Evolutionary conservation across 2,888 invertebrate genomes (phyloP), one percentile per base, ranked within the genome.

Genomic region (Ophion obscuratus): DNA sequence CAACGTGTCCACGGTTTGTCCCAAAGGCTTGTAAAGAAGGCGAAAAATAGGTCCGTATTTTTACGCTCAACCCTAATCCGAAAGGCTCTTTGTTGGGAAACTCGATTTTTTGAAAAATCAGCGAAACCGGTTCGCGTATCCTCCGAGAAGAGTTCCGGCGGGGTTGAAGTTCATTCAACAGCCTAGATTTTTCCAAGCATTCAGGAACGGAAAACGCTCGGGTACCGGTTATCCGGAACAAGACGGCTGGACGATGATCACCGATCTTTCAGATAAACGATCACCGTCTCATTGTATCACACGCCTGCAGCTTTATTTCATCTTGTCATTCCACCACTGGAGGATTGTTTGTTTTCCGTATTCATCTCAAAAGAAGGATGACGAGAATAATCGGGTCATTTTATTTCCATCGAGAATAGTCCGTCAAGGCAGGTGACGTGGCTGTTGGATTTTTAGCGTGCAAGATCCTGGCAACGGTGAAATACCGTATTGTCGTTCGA

Each of bases 51-150:
- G 9, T 44, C n/a, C 24, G 61, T 47, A 47, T n/a, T 40, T 17
- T 40, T 44, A 10, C 20, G 24, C 44, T 44, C 4, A 7, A 36
- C 31, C 20, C 24, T 24, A 62, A 64, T 47, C 36, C 47, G 36
- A 44, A 47, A 66, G 47, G 66, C 44, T n/a, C 66, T 78, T 83
- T 78, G 77, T 83, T 67, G 59, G 83, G 59, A 71, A 83, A 73
- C 83, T 66, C 83, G 78, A 83, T 78, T 74, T 31, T 74, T 57
- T 40, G 57, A 78, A 82, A 82, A 82, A 82, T 61, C n/a, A 6
- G 59, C 31, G 61, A 24, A 74, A 78, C 73, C 31, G 24, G 66
- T 44, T 47, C 31, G 61, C 36, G 47, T 64, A 80, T 80, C 64
- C 67, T 67, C 24, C 40, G 59, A 36, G 70, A n/a, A 17, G 2